phyloP scores from a whole-genome alignment of 37 sponge, comb jelly and placozoan species.

The Aplysina aerophoba region DNA sequence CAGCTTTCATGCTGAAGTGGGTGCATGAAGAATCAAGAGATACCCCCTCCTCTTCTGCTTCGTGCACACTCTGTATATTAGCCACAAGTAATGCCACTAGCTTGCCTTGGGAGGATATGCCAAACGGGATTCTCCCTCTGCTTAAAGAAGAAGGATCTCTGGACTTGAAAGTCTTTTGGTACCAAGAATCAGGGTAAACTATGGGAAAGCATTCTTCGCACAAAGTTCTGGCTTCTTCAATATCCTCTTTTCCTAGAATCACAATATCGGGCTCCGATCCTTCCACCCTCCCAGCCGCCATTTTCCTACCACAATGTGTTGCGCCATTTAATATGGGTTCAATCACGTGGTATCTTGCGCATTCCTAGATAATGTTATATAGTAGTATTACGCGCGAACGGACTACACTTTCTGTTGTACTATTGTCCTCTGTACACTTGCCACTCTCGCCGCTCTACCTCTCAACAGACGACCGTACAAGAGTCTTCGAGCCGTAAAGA shows the following conservation, averaged over 20 bases:
- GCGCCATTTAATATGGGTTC: too few species aligned
- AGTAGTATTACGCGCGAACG: too few species aligned
- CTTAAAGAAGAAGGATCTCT: too few species aligned
- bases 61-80: not conserved
- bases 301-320: not conserved
- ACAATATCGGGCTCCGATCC: not conserved
- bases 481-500: too few species aligned
- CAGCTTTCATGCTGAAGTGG: not conserved
- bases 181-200: conserved; percentile 3
- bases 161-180: not conserved
- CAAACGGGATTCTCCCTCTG: not conserved
- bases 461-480: too few species aligned
- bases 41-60: conserved; percentile 2
- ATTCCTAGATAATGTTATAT: too few species aligned
- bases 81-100: conserved; percentile 4
- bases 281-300: not conserved
- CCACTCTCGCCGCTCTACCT: too few species aligned
- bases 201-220: conserved; percentile 35
- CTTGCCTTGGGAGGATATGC: not conserved
- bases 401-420: too few species aligned
- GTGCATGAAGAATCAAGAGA: not conserved
- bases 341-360: too few species aligned
- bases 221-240: not conserved
- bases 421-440: too few species aligned
- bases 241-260: not conserved